These are phyloP conservation scores for Mus caroli DNA, from an alignment of 2,797 vertebrate genomes.

Conservation along the genomic window DNA sequence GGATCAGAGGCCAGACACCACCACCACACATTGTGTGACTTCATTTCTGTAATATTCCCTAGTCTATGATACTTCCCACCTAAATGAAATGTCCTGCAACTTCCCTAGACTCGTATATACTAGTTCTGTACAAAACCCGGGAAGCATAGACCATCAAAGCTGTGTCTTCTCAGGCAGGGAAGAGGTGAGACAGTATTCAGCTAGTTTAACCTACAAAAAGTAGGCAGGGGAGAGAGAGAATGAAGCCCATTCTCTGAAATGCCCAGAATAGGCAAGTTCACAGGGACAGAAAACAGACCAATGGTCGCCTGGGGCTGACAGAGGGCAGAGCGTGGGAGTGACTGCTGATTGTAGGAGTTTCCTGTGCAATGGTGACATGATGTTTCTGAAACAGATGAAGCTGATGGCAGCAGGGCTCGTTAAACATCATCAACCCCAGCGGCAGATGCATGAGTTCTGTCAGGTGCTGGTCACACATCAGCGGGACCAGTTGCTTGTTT, in stretches of 20 bases:
- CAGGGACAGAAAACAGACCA: background rate
- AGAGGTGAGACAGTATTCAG: conserved; percentile 6
- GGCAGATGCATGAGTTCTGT: background rate
- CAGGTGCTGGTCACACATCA: background rate
- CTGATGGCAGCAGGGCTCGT: background rate
- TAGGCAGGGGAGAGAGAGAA: background rate
- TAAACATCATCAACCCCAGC: background rate
- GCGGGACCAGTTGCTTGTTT: background rate
- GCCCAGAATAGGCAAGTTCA: background rate
- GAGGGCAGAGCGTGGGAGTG: background rate
- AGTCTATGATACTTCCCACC: background rate
- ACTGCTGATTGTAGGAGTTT: background rate
- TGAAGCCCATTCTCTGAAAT: background rate
- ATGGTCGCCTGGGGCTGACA: background rate
- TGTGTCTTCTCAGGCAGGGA: conserved; percentile 20
- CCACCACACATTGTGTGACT: background rate
- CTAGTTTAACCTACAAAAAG: background rate
- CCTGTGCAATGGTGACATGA: background rate
- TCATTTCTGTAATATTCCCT: background rate
- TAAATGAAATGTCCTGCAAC: conserved; percentile 21
- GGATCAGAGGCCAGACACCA: background rate
- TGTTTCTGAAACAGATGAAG: background rate
- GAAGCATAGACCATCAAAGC: background rate
- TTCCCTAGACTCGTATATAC: background rate
- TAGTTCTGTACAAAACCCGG: conserved; percentile 19